Percentiles rank a stretch among this genome's conserved stretches.
Conservation (phyloP, 2,888 invertebrate species). For the Hirudinaria manillensis region DNA sequence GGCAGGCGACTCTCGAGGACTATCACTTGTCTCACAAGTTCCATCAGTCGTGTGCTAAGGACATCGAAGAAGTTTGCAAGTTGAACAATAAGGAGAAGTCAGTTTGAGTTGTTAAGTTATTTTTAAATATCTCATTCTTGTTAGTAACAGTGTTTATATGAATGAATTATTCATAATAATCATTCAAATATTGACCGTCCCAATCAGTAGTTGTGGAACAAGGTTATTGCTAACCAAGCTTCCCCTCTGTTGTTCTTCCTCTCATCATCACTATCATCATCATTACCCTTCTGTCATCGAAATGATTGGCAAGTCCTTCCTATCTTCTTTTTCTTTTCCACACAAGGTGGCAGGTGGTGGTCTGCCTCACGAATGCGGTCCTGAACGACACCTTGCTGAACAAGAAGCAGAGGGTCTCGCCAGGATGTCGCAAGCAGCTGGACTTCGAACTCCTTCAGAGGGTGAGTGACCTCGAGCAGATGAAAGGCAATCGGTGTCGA, state of each 20-base stretch:
- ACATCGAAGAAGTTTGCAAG: constrained; percentile 63
- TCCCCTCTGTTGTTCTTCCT: too few species aligned
- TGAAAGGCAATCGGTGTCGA: too few species aligned
- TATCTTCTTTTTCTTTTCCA: background rate
- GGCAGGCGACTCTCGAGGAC: constrained; percentile 75
- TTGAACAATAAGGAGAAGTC: constrained; percentile 51
- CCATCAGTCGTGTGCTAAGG: constrained; percentile 79
- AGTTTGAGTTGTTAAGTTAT: constrained; percentile 36
- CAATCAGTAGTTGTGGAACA: background rate
- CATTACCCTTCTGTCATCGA: background rate
- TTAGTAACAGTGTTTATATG: too few species aligned
- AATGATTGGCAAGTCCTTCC: background rate
- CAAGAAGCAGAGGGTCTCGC: constrained; percentile 64
- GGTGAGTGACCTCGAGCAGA: constrained; percentile 45
- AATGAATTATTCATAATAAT: too few species aligned
- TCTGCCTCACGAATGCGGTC: constrained; percentile 81
- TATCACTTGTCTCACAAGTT: constrained; percentile 84
- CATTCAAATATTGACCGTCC: background rate
- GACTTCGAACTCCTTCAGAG: constrained; percentile 79
- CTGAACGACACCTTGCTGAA: constrained; percentile 75
- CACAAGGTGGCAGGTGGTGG: constrained; percentile 63
- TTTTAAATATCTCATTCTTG: background rate
- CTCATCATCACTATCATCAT: background rate
- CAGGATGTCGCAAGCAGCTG: constrained; percentile 83
- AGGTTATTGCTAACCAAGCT: too few species aligned